Conservation (phyloP, 2,113 vertebrate species). For the Dunckerocampus dactyliophorus region DNA sequence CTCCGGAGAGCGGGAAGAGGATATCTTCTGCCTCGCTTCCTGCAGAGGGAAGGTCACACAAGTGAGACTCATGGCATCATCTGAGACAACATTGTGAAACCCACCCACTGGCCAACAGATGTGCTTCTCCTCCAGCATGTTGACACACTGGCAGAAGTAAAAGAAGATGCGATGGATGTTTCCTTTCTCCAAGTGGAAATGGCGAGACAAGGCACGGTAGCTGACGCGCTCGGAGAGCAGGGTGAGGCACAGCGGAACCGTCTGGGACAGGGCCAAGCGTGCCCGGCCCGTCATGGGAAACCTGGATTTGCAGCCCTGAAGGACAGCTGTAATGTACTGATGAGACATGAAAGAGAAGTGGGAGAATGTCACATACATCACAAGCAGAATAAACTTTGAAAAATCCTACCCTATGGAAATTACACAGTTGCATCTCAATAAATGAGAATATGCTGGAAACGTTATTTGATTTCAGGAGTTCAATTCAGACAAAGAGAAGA, state of each 20-base stretch:
- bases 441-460: no score
- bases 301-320: slow-evolving; percentile 60
- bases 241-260: slow-evolving; percentile 68
- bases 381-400: no score
- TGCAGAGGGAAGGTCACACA: slow-evolving; percentile 15
- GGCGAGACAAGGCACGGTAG: slow-evolving; percentile 65
- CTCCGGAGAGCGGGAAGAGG: slow-evolving; percentile 51
- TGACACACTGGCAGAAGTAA: slow-evolving; percentile 70
- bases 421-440: no score
- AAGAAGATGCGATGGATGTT: slow-evolving; percentile 75
- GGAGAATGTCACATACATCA: not conserved
- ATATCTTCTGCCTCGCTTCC: slow-evolving; percentile 36
- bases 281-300: slow-evolving; percentile 65
- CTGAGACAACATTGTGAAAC: not conserved
- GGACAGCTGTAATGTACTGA: slow-evolving; percentile 65
- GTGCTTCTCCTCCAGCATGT: slow-evolving; percentile 41
- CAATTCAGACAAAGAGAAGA: no score
- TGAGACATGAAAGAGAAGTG: not conserved
- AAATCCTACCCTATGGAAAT: no score
- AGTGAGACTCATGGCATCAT: not conserved
- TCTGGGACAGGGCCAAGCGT: slow-evolving; percentile 65
- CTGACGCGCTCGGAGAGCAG: slow-evolving; percentile 67
- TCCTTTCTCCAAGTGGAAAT: slow-evolving; percentile 71
- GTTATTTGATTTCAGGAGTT: no score
- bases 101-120: slow-evolving; percentile 67